Evolutionary conservation across 2,113 vertebrate genomes (phyloP).

Genomic region (Ictalurus punctatus): DNA sequence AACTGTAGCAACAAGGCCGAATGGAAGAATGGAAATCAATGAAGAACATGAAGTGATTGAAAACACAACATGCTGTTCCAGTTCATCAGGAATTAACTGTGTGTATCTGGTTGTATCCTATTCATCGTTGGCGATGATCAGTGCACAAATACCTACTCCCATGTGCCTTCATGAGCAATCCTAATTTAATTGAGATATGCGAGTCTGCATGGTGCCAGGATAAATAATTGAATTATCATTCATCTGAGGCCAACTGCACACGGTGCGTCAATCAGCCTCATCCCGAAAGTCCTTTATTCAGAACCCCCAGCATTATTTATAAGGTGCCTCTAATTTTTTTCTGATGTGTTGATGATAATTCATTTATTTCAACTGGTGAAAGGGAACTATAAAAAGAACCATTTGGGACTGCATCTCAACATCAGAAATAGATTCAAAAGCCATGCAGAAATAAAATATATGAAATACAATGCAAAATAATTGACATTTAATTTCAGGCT

Average conservation of each 20-base stretch:
- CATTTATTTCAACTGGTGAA: not conserved
- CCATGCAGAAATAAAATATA: not conserved
- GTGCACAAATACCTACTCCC: not conserved
- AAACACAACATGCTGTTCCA: not conserved
- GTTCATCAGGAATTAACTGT: not conserved
- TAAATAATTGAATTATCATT: slow-evolving; percentile 32
- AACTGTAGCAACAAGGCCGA: slow-evolving; percentile 23
- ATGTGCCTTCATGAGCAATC: not conserved
- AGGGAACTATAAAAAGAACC: not conserved
- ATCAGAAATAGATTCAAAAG: not conserved
- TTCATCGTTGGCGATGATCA: not conserved
- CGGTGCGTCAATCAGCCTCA: slow-evolving; percentile 11
- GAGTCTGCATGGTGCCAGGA: not conserved
- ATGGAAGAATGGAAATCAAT: slow-evolving; percentile 1
- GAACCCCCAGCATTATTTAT: slow-evolving; percentile 2
- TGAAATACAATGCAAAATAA: not conserved
- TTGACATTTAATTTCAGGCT: not conserved
- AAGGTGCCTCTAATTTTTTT: not conserved
- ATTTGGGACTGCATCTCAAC: not conserved
- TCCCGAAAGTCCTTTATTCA: not conserved
- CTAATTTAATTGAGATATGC: slow-evolving; percentile 3
- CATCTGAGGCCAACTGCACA: not conserved
- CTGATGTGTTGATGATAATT: not conserved
- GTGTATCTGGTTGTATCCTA: not conserved
- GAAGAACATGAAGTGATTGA: not conserved